Percentiles rank a stretch among this genome's conserved stretches.
Evolutionary conservation across 2,113 vertebrate species (phyloP).

Genomic region (Agapornis roseicollis): DNA sequence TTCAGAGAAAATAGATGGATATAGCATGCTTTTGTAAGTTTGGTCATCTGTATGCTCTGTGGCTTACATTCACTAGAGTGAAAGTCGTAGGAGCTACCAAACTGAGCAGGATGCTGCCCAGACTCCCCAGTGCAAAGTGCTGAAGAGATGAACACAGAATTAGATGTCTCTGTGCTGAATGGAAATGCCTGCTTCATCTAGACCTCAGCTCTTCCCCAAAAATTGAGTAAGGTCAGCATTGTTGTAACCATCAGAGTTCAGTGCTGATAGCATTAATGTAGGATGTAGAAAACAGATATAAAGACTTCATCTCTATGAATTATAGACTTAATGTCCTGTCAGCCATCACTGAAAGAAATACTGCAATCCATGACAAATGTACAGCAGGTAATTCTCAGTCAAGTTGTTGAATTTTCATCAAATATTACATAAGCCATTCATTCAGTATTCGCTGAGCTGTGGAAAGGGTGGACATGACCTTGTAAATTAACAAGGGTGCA

Average conservation of each 20-base stretch:
- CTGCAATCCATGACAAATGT: neutral
- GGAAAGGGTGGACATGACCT: neutral
- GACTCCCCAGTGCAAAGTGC: neutral
- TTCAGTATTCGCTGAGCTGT: neutral
- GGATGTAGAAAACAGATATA: neutral
- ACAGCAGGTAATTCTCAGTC: neutral
- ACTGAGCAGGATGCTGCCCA: neutral
- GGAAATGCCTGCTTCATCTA: neutral
- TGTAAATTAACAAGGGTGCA: neutral
- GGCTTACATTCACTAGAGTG: neutral
- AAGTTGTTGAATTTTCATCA: neutral
- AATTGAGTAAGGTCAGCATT: accelerated
- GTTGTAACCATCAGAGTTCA: neutral
- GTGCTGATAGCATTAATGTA: neutral
- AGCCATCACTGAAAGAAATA: neutral
- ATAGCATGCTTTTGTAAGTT: neutral
- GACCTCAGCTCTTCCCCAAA: neutral
- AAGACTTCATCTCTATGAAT: neutral
- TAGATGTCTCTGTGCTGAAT: neutral
- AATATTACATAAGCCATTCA: neutral
- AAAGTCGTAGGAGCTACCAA: neutral
- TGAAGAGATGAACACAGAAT: neutral
- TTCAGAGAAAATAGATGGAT: neutral
- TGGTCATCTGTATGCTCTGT: neutral
- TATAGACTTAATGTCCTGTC: neutral